phyloP scores from a whole-genome alignment of 2,113 vertebrate species.

The Anguilla japonica region DNA sequence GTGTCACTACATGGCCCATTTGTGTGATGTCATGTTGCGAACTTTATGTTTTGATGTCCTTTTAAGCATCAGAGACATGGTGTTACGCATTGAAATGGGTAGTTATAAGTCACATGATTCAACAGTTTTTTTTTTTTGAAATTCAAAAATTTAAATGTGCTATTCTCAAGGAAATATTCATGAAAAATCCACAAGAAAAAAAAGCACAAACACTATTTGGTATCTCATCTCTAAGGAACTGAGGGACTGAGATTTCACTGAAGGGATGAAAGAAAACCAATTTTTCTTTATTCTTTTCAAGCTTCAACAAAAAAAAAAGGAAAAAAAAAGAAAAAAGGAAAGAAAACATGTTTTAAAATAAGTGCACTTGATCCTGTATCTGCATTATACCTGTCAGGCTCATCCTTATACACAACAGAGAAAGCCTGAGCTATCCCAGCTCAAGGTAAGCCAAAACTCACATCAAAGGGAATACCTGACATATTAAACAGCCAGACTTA shows the following conservation, averaged over 20 bases:
- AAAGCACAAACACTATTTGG: slow-evolving; percentile 9
- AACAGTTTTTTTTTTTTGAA: neutral
- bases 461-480: slow-evolving; percentile 26
- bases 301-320: neutral
- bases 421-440: neutral
- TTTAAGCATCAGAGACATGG: neutral
- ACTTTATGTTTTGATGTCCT: neutral
- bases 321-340: no score
- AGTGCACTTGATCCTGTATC: slow-evolving; percentile 5
- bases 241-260: neutral
- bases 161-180: slow-evolving; percentile 14
- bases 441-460: neutral
- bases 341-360: slow-evolving; percentile 11
- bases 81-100: slow-evolving; percentile 9
- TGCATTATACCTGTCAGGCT: slow-evolving; percentile 1
- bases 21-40: neutral
- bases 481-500: slow-evolving; percentile 19
- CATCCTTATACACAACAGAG: neutral
- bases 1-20: no score
- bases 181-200: slow-evolving; percentile 17
- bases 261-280: slow-evolving; percentile 19
- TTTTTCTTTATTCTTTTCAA: slow-evolving; percentile 20
- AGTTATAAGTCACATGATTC: neutral
- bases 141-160: neutral
- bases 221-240: neutral